Evolutionary conservation across 2,797 vertebrate genomes (phyloP).

Genomic region (Lerista edwardsae): DNA sequence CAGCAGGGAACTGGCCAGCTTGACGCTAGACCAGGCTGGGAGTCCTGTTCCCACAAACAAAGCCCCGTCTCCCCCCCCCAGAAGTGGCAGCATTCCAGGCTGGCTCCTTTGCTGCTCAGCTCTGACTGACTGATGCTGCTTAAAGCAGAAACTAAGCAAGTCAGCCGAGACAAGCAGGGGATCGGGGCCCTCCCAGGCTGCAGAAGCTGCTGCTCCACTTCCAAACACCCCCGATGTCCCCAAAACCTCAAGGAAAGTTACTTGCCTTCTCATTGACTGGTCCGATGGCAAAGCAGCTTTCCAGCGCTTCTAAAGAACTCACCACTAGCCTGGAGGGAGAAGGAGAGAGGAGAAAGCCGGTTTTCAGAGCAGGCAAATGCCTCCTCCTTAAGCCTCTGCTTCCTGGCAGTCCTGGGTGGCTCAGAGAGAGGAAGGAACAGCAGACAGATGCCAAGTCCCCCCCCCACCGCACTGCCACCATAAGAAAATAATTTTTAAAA

Average conservation of each 20-base stretch:
- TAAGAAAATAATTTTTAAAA: neutral
- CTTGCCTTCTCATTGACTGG: slow-evolving; percentile 94
- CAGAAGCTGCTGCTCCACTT: slow-evolving; percentile 62
- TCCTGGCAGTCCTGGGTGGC: slow-evolving; percentile 67
- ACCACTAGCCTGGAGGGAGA: slow-evolving; percentile 89
- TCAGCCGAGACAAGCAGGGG: slow-evolving; percentile 50
- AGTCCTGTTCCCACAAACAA: slow-evolving; percentile 50
- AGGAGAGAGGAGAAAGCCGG: slow-evolving; percentile 51
- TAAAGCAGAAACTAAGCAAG: slow-evolving; percentile 39
- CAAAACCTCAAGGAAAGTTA: slow-evolving; percentile 71
- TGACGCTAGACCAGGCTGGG: no score
- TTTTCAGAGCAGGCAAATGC: slow-evolving; percentile 70
- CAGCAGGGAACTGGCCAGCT: no score
- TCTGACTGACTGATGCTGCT: slow-evolving; percentile 52
- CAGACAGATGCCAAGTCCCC: slow-evolving; percentile 72
- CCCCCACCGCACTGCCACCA: neutral
- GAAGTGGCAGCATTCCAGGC: slow-evolving; percentile 59
- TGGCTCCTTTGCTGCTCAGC: slow-evolving; percentile 63
- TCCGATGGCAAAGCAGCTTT: slow-evolving; percentile 97
- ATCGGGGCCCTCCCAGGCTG: slow-evolving; percentile 62
- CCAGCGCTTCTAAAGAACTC: slow-evolving; percentile 96
- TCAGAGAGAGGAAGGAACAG: slow-evolving; percentile 73
- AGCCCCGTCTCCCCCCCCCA: slow-evolving; percentile 57
- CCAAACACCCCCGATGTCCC: slow-evolving; percentile 42
- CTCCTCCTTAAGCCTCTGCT: slow-evolving; percentile 67